phyloP scores from a whole-genome alignment of 2,797 vertebrate species.

The Echeneis naucrates region DNA sequence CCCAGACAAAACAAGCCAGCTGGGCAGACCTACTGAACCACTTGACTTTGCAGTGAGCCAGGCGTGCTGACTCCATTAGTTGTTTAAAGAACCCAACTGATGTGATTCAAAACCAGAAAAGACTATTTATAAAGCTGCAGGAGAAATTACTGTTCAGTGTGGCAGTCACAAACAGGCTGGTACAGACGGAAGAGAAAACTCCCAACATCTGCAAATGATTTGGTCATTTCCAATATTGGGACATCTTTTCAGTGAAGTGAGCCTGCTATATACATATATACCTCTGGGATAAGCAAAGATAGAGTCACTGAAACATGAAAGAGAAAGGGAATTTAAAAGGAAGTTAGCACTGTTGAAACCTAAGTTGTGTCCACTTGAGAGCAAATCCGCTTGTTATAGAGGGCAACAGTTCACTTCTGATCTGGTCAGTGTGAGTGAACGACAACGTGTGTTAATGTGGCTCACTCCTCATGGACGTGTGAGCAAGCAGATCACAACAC shows the following conservation, averaged over 20 bases:
- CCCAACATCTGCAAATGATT: constrained; percentile 68
- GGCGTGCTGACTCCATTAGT: constrained; percentile 68
- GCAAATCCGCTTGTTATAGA: constrained; percentile 16
- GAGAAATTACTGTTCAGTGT: constrained; percentile 59
- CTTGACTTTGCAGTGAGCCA: constrained; percentile 65
- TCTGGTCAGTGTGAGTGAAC: constrained; percentile 43
- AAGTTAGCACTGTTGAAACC: constrained; percentile 29
- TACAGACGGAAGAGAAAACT: constrained; percentile 38
- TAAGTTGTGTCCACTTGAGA: constrained; percentile 27
- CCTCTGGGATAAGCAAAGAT: not conserved
- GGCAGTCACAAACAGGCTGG: constrained; percentile 42
- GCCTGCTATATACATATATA: not conserved
- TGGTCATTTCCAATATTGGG: constrained; percentile 29
- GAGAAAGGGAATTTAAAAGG: constrained; percentile 1
- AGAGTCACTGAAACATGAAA: not conserved
- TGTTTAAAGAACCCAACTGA: constrained; percentile 68
- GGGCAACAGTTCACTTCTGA: constrained; percentile 24
- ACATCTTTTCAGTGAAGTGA: not conserved
- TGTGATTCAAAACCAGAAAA: constrained; percentile 66
- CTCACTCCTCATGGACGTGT: constrained; percentile 57
- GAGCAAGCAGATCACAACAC: constrained; percentile 55
- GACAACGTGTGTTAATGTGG: constrained; percentile 56
- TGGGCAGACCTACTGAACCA: constrained; percentile 65
- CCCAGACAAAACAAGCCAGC: constrained; percentile 76
- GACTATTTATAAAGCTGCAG: constrained; percentile 72